Percentiles rank a stretch among this genome's conserved stretches.
Conservation (phyloP, 2,113 vertebrate genomes). For the Pachycephala philippinensis region DNA sequence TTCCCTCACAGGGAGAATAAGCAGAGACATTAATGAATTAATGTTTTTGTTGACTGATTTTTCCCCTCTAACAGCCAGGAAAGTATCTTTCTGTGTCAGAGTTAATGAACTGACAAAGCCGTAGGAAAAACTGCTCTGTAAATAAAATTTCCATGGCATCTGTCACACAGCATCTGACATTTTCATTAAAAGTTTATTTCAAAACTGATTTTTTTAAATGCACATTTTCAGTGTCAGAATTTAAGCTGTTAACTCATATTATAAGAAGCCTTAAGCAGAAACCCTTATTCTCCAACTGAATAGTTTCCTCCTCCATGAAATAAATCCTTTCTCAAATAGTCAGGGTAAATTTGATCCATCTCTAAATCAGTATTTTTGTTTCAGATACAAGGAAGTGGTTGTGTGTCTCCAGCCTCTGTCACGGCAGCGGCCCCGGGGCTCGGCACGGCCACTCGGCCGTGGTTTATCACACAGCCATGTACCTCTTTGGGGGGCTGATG, state of each 20-base stretch:
- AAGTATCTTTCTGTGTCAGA: not conserved
- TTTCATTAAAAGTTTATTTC: slow-evolving; percentile 28
- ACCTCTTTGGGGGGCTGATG: slow-evolving; percentile 81
- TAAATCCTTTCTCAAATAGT: not conserved
- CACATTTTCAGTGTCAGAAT: not conserved
- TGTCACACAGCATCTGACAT: slow-evolving; percentile 11
- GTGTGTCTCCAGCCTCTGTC: slow-evolving; percentile 24
- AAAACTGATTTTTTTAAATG: not conserved
- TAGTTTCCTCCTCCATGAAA: not conserved
- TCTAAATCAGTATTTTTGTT: not conserved
- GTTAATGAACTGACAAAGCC: slow-evolving; percentile 4
- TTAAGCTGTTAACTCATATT: not conserved
- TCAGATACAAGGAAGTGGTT: slow-evolving; percentile 79
- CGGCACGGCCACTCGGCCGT: slow-evolving; percentile 80
- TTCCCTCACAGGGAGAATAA: not conserved
- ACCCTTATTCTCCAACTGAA: not conserved
- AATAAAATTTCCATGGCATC: slow-evolving; percentile 15
- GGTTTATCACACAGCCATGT: slow-evolving; percentile 76
- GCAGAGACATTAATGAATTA: not conserved
- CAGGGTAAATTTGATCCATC: not conserved
- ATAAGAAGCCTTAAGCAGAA: not conserved
- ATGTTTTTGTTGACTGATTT: not conserved
- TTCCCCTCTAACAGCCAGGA: not conserved
- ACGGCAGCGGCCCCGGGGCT: slow-evolving; percentile 71
- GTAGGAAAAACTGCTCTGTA: slow-evolving; percentile 14